phyloP scores from a whole-genome alignment of 1,140 invertebrate species.

The Drosophila saltans region DNA sequence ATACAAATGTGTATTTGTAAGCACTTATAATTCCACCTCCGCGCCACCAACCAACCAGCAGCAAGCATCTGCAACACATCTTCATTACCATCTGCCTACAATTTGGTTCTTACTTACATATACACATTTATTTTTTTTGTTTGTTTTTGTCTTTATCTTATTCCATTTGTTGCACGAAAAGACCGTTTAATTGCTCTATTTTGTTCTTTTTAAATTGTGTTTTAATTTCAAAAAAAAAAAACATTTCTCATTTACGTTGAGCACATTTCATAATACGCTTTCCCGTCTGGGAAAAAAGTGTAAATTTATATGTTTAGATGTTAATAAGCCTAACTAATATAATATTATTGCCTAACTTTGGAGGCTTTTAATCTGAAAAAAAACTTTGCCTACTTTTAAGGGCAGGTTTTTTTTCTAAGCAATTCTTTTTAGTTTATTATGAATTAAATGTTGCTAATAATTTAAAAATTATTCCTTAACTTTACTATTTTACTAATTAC shows the following conservation, averaged over 20 bases:
- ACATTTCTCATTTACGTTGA: slow-evolving; percentile 19
- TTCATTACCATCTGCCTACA: neutral
- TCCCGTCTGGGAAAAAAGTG: too few relatives aligned
- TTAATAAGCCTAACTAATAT: too few relatives aligned
- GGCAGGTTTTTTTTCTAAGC: too few relatives aligned
- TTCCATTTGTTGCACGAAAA: slow-evolving; percentile 32
- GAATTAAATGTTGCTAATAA: too few relatives aligned
- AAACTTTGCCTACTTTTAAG: too few relatives aligned
- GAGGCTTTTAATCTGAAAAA: too few relatives aligned
- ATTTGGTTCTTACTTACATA: too few relatives aligned
- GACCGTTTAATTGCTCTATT: slow-evolving; percentile 77
- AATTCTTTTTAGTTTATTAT: too few relatives aligned
- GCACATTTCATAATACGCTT: neutral
- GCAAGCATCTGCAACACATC: neutral
- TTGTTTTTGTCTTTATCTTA: slow-evolving; percentile 15
- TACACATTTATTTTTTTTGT: neutral
- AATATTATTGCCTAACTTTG: too few relatives aligned
- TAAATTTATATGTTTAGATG: too few relatives aligned
- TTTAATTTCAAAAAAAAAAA: slow-evolving; percentile 65
- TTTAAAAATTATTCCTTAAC: too few relatives aligned
- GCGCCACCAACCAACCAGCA: neutral
- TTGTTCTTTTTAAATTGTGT: slow-evolving; percentile 75
- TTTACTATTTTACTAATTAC: too few relatives aligned
- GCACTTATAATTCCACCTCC: slow-evolving; percentile 37
- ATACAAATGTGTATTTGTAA: neutral